Percentiles rank a stretch among this genome's conserved stretches.
These are phyloP conservation scores for Rattus norvegicus DNA, from an alignment of 2,113 vertebrate genomes.

Conservation along the genomic window GRCr8 NC_086022.1:127245001-127245500, in stretches of 20 bases:
- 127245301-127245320: too few relatives aligned
- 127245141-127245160: constrained; percentile 9
- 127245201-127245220: too few relatives aligned
- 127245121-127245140: neutral
- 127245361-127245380: too few relatives aligned
- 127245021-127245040: neutral
- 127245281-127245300: too few relatives aligned
- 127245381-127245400: neutral
- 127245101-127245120: neutral
- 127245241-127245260: too few relatives aligned
- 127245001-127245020: neutral
- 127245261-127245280: too few relatives aligned
- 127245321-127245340: too few relatives aligned
- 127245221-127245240: too few relatives aligned
- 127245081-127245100: neutral
- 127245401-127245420: neutral
- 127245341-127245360: too few relatives aligned
- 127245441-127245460: neutral
- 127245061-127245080: neutral
- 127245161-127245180: neutral
- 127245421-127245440: neutral
- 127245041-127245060: neutral
- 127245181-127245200: too few relatives aligned
- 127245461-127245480: neutral
- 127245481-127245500: neutral